These are phyloP conservation scores for Drosophila putrida DNA, from an alignment of 2,888 invertebrate species.

Conservation along the genomic window DNA sequence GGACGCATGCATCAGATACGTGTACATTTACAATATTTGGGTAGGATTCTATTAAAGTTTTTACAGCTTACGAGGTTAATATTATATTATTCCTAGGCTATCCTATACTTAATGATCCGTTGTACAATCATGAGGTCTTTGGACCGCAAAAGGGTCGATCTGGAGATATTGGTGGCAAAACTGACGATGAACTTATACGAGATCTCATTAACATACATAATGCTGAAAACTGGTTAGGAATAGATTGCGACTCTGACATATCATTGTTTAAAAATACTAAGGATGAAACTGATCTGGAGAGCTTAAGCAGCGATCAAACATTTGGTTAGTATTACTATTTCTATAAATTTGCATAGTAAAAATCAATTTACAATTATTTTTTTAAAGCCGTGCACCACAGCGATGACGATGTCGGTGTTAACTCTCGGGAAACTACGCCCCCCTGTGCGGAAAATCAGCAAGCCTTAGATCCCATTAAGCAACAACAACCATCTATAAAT, in stretches of 20 bases:
- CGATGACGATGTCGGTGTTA: slow-evolving; percentile 89
- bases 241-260: slow-evolving; percentile 94
- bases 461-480: slow-evolving; percentile 40
- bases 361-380: background rate
- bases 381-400: slow-evolving; percentile 82
- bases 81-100: slow-evolving; percentile 38
- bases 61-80: background rate
- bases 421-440: slow-evolving; percentile 90
- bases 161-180: slow-evolving; percentile 90
- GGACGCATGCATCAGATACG: slow-evolving; percentile 99
- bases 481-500: slow-evolving; percentile 23
- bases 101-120: slow-evolving; percentile 98
- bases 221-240: slow-evolving; percentile 96
- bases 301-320: slow-evolving; percentile 68
- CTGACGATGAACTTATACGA: slow-evolving; percentile 94
- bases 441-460: slow-evolving; percentile 88
- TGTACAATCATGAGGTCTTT: slow-evolving; percentile 98
- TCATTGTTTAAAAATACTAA: slow-evolving; percentile 91
- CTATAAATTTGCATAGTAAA: slow-evolving; percentile 16
- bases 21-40: slow-evolving; percentile 97
- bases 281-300: slow-evolving; percentile 87
- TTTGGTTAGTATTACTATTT: slow-evolving; percentile 46
- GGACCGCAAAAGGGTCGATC: slow-evolving; percentile 95
- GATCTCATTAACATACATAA: slow-evolving; percentile 97
- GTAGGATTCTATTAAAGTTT: slow-evolving; percentile 85